Conservation (phyloP, 2,888 invertebrate species). For the Eristalis arbustorum region DNA sequence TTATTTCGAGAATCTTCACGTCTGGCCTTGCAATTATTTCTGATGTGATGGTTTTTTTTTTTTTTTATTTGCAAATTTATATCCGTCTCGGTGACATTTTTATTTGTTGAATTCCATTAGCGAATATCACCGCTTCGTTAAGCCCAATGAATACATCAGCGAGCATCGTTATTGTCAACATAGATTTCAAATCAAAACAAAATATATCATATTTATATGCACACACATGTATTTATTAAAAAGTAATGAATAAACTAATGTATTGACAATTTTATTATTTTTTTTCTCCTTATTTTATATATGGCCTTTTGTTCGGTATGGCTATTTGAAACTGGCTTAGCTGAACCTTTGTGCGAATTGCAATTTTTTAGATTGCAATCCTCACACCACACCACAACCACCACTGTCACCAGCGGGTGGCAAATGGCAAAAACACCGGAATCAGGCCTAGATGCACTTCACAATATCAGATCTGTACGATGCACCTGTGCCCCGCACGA, state of each 20-base stretch:
- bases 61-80: slow-evolving; percentile 29
- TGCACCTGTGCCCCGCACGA: slow-evolving; percentile 43
- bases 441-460: slow-evolving; percentile 57
- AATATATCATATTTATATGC: slow-evolving; percentile 16
- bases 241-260: slow-evolving; percentile 37
- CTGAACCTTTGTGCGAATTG: slow-evolving; percentile 11
- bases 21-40: slow-evolving; percentile 17
- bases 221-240: slow-evolving; percentile 21
- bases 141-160: slow-evolving; percentile 60
- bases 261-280: slow-evolving; percentile 12
- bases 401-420: slow-evolving; percentile 7
- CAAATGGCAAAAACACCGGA: slow-evolving; percentile 35
- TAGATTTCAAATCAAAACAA: slow-evolving; percentile 27
- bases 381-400: slow-evolving; percentile 19
- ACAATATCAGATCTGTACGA: slow-evolving; percentile 31
- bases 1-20: slow-evolving; percentile 45
- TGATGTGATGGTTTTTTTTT: background rate
- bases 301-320: background rate
- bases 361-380: slow-evolving; percentile 25
- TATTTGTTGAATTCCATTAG: slow-evolving; percentile 61
- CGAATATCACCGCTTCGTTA: slow-evolving; percentile 65
- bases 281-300: slow-evolving; percentile 12
- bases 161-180: slow-evolving; percentile 36
- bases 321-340: background rate
- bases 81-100: slow-evolving; percentile 50